Evolutionary conservation across 2,113 vertebrate genomes (phyloP), one percentile per base, ranked within the genome.

Genomic region (Larimichthys crocea): DNA sequence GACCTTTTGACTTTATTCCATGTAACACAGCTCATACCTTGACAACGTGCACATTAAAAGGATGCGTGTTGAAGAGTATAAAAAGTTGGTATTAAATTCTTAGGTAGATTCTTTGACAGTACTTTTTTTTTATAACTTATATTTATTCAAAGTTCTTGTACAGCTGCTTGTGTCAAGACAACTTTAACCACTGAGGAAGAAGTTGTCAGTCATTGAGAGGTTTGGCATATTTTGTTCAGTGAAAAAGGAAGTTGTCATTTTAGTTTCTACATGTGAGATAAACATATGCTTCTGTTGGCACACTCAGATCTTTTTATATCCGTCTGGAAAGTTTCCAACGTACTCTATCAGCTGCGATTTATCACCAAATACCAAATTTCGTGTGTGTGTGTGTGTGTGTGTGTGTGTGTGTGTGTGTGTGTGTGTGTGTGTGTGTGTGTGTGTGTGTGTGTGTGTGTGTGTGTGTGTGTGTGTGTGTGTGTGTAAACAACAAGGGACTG

Each of bases 401-500:
- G 42, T 56, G 46, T 68, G 68, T 26, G 26, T 40, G 29, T 26
- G 20, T 42, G n/a, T 15, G 24, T n/a, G 7, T 29, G 52, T 22
- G 44, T 7, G 29, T 42, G 59, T 17, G 11, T 60, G 29, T 48
- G 42, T 31, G 31, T 2, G 31, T 6, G 31, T 2, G 16, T 26
- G 1, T 31, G 31, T 31, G 31, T 31, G 31, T 31, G 31, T 31
- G 31, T 31, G 31, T 31, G 31, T 31, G 31, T 31, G 31, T 66
- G 3, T 31, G 3, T 55, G 42, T 50, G 42, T 62, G 35, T 35
- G 35, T 35, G 35, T 35, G 6, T 7, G 12, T 26, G 1, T 4
- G 35, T 11, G 24, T 65, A 55, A 40, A 40, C 35, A 79, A 70
- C 71, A 73, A 60, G 49, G 19, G 29, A 63, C 62, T 57, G 26